phyloP scores from a whole-genome alignment of 2,888 invertebrate species.

The Vandiemenella viatica region DNA sequence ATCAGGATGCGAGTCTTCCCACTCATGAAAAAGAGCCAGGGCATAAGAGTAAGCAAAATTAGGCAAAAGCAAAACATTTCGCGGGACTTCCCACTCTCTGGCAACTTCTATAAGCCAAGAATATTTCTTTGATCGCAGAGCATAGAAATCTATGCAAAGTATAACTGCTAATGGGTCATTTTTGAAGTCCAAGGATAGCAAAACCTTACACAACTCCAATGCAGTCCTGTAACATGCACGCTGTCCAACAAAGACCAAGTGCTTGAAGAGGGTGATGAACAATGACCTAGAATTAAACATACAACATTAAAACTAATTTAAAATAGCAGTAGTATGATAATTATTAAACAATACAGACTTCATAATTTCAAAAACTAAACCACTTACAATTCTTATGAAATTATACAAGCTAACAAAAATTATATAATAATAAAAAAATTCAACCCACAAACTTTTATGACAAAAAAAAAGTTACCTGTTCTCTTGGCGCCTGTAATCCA shows the following conservation, averaged over 20 bases:
- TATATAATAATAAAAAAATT: not conserved
- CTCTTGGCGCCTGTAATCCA: constrained; percentile 66
- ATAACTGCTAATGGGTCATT: constrained; percentile 62
- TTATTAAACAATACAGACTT: no score
- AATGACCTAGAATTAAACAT: constrained; percentile 41
- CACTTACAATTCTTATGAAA: not conserved
- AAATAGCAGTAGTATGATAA: not conserved
- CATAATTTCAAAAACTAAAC: not conserved
- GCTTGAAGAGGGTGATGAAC: constrained; percentile 67
- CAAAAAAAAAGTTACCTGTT: constrained; percentile 40
- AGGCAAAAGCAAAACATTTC: constrained; percentile 67
- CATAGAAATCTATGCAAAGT: constrained; percentile 68
- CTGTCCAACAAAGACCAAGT: constrained; percentile 59
- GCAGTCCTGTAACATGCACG: constrained; percentile 73
- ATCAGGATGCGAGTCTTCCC: constrained; percentile 28
- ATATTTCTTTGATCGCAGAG: constrained; percentile 50
- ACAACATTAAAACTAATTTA: not conserved
- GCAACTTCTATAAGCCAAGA: constrained; percentile 41
- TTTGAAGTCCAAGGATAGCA: constrained; percentile 61
- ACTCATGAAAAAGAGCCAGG: constrained; percentile 48
- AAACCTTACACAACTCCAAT: constrained; percentile 70
- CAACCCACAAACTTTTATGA: not conserved
- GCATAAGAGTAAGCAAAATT: constrained; percentile 75
- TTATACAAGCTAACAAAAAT: not conserved
- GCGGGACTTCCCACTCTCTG: constrained; percentile 41